phyloP scores from a whole-genome alignment of 2,888 invertebrate species.

The Patella depressa region DNA sequence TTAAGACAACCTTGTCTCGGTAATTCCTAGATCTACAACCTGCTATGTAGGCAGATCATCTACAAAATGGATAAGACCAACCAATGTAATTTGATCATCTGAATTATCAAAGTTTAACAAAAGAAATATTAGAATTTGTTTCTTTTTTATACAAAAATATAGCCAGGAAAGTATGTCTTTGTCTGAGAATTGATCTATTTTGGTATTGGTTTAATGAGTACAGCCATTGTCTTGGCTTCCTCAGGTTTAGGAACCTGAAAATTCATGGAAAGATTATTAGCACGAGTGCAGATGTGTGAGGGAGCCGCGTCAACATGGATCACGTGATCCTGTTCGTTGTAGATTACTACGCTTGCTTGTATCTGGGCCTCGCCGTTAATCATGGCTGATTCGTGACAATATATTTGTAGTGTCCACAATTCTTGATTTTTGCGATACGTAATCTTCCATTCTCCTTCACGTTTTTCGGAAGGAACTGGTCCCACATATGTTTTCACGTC shows the following conservation, averaged over 20 bases:
- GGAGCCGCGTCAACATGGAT: constrained; percentile 66
- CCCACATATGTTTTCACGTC: constrained; percentile 69
- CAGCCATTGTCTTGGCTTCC: constrained; percentile 62
- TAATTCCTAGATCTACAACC: no score
- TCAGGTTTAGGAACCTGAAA: constrained; percentile 54
- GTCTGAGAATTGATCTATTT: constrained; percentile 25
- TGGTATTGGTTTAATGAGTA: constrained; percentile 67
- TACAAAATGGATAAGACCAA: no score
- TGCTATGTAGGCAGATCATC: no score
- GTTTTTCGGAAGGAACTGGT: constrained; percentile 63
- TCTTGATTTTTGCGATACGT: constrained; percentile 69
- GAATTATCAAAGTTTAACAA: background rate
- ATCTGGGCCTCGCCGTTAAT: constrained; percentile 66
- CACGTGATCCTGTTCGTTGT: constrained; percentile 66
- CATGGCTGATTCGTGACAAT: constrained; percentile 67
- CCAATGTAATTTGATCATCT: background rate
- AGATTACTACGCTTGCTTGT: constrained; percentile 64
- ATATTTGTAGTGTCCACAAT: constrained; percentile 66
- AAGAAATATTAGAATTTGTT: background rate
- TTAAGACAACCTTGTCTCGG: no score
- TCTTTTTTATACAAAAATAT: background rate
- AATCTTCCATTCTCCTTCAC: constrained; percentile 70
- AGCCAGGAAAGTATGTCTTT: background rate
- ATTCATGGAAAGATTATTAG: constrained; percentile 58
- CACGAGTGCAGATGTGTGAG: constrained; percentile 56